phyloP scores from a whole-genome alignment of 2,113 vertebrate species.

The Rafetus swinhoei region DNA sequence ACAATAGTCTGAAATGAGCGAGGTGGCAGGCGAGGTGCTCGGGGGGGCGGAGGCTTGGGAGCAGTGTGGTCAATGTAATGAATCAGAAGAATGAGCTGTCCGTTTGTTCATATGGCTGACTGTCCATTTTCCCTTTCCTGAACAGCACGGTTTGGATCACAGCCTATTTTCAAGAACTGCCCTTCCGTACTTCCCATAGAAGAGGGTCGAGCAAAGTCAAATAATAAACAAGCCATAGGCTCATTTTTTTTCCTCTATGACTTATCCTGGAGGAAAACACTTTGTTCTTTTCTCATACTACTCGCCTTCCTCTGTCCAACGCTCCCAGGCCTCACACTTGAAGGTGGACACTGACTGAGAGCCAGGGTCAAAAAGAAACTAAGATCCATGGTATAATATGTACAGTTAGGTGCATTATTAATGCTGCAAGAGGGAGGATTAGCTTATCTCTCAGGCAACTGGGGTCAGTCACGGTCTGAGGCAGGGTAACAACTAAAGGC shows the following conservation, averaged over 20 bases:
- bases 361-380: background rate
- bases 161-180: conserved; percentile 9
- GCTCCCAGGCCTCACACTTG: background rate
- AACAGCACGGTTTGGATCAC: conserved; percentile 11
- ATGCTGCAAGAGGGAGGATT: background rate
- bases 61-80: background rate
- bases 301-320: background rate
- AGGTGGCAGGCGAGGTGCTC: background rate
- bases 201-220: conserved; percentile 2
- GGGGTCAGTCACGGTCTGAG: background rate
- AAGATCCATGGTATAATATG: background rate
- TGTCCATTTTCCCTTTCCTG: conserved; percentile 28
- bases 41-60: background rate
- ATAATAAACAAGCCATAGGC: background rate
- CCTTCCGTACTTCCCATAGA: conserved; percentile 20
- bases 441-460: background rate
- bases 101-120: background rate
- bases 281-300: background rate
- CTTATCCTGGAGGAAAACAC: background rate
- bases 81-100: background rate
- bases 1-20: background rate
- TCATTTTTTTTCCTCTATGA: conserved; percentile 9
- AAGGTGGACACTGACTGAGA: background rate
- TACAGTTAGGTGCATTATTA: background rate
- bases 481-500: background rate